Conservation (phyloP, 2,113 vertebrate species). For the Mungos mungo region DNA sequence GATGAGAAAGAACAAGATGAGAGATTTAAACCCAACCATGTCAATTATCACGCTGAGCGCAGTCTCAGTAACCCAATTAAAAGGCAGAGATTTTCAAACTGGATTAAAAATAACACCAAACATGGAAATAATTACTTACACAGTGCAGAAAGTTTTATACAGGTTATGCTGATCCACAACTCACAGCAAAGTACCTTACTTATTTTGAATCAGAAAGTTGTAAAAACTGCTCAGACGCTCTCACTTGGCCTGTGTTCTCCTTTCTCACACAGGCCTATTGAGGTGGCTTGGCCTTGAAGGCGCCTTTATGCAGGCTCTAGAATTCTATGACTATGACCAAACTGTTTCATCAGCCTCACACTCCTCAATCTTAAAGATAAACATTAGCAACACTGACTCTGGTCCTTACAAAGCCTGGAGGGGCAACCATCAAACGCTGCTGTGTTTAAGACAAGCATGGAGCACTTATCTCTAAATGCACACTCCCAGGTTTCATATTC, state of each 20-base stretch:
- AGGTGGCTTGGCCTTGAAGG: not conserved
- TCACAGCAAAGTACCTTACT: not conserved
- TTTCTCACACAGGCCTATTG: not conserved
- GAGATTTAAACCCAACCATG: not conserved
- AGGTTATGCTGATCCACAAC: not conserved
- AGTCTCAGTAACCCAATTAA: not conserved
- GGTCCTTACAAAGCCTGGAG: not conserved
- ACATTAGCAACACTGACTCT: not conserved
- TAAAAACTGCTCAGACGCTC: not conserved
- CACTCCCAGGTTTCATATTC: not conserved
- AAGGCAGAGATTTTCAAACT: not conserved
- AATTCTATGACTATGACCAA: slow-evolving; percentile 66
- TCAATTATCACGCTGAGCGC: not conserved
- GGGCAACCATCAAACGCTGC: accelerated
- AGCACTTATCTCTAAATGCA: not conserved
- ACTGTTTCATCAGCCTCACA: slow-evolving; percentile 36
- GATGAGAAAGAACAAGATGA: not conserved
- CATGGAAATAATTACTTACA: not conserved
- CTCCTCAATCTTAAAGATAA: slow-evolving; percentile 33
- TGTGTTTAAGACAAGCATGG: not conserved
- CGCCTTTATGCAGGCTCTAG: slow-evolving; percentile 46
- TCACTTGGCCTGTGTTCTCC: not conserved
- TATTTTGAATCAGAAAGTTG: not conserved
- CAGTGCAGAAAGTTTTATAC: not conserved
- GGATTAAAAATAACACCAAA: slow-evolving; percentile 12